Evolutionary conservation across 1,140 invertebrate species (phyloP).

Genomic region (Drosophila nikananu): DNA sequence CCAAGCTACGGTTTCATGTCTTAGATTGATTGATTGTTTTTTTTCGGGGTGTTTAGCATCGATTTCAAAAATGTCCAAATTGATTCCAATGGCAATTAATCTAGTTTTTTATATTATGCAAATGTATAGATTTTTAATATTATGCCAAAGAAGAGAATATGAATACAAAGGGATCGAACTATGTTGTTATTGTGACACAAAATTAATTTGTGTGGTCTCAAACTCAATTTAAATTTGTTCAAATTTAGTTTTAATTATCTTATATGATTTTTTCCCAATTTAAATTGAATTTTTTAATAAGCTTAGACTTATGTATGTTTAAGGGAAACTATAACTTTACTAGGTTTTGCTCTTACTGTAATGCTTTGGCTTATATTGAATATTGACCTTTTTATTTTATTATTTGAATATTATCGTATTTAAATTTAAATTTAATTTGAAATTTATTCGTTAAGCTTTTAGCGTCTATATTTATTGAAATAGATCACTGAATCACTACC

Average conservation of each 20-base stretch:
- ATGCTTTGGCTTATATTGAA: too few relatives aligned
- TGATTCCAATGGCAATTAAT: slow-evolving; percentile 5
- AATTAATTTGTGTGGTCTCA: not conserved
- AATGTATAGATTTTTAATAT: not conserved
- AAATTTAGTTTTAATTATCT: not conserved
- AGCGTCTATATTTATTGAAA: not conserved
- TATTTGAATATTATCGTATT: not conserved
- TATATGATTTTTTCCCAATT: not conserved
- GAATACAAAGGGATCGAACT: not conserved
- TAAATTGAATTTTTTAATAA: not conserved
- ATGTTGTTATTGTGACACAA: not conserved
- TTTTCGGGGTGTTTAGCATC: slow-evolving; percentile 11
- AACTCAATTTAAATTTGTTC: not conserved
- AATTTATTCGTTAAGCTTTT: not conserved
- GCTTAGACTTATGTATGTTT: not conserved
- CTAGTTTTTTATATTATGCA: not conserved
- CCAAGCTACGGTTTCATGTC: not conserved
- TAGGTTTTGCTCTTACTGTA: too few relatives aligned
- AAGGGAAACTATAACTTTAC: too few relatives aligned
- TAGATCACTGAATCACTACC: too few relatives aligned
- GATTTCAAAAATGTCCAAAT: slow-evolving; percentile 14
- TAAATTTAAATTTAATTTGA: not conserved
- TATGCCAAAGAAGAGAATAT: not conserved
- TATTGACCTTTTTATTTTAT: not conserved
- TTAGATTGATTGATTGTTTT: slow-evolving; percentile 20